Evolutionary conservation across 2,113 vertebrate species (phyloP), one percentile per base, ranked within the genome.

Genomic region (Craseonycteris thonglongyai): DNA sequence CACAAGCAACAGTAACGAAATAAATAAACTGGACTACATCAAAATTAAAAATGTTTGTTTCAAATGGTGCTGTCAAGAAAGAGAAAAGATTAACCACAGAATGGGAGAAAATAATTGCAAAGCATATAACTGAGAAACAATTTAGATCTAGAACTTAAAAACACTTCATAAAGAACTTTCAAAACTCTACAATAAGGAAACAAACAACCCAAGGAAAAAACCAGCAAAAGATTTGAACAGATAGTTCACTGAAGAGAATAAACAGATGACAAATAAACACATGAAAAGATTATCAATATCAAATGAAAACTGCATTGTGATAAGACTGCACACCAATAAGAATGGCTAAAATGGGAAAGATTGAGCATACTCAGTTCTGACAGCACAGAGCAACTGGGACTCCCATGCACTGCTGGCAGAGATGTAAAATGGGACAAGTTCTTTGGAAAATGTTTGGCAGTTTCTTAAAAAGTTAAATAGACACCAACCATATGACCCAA

Each of bases 351-450:
- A 13, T 42, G 35, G 49, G 38, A n/a, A 26, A n/a, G 24, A 35
- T 0, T 9, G 63, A 2, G 5, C n/a, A 0, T 10, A 8, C 5
- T 4, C 24, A 26, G 56, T n/a, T 40, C 5, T n/a, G 6, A 22
- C n/a, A 14, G 26, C 45, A 9, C 16, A 9, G 7, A 74, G 33
- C 33, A 21, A 14, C 38, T 10, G 30, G 24, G n/a, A 30, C 11
- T 21, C 28, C n/a, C 7, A 3, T 5, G 47, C 8, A 6, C 51
- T 10, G 49, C 28, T n/a, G 42, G 51, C 21, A 6, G 65, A 21
- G 47, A 71, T 21, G 38, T 24, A 18, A 65, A 58, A 65, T 5
- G 19, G 38, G 16, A 33, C 10, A 26, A 21, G n/a, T 11, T 13
- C 58, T 61, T 9, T 58, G 49, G 22, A 38, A 85, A 68, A 54